Evolutionary conservation across 30 jellyfish, hydroid and myxozoan genomes (phyloP), one percentile per base, ranked within the genome.

Genomic region (Aurelia sp.): DNA sequence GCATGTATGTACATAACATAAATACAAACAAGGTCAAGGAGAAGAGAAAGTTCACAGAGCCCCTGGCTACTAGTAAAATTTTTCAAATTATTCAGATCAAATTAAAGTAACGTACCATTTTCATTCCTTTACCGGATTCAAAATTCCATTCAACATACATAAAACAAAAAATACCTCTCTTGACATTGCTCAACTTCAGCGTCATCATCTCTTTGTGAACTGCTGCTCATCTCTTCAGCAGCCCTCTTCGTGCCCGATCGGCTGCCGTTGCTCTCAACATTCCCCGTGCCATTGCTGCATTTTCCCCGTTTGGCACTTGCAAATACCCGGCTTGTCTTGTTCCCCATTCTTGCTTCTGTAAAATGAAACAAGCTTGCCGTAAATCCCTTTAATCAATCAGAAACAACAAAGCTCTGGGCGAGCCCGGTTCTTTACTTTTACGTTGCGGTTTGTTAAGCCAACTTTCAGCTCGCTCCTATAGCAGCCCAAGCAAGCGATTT

Each of bases 201-300:
- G 35, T 76, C 87, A 4, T 76, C 87, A 44, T 76, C 87, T 21
- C 87, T 67, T 11, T 60, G 73, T 4, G 60, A 12, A 18, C 66
- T 60, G 13, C 79, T 50, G 61, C 79, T 23, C 87, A 76, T 76
- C 30, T 76, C 87, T 52, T 76, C 87, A 13, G 87, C 87, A 40
- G 87, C 63, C 23, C 87, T 67, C 23, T 76, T 76, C 10, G 87
- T 22, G 11, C 76, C 87, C 16, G 63, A 74, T 52, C 87, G 31
- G 31, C 30, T 48, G 21, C 53, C 55, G 63, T 63, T 55, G 40
- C 63, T 70, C 19, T 30, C 40, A 48, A 37, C 7, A 20, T 30
- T 57, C 33, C 21, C 57, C 50, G 66, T 44, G 48, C 69, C 69
- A 59, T 59, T 21, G 69, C 31, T 21, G 16, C 69, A 59, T 17